Percentiles rank a stretch among this genome's conserved stretches.
Conservation (phyloP, 2,888 invertebrate genomes). For the Trisateles emortualis region DNA sequence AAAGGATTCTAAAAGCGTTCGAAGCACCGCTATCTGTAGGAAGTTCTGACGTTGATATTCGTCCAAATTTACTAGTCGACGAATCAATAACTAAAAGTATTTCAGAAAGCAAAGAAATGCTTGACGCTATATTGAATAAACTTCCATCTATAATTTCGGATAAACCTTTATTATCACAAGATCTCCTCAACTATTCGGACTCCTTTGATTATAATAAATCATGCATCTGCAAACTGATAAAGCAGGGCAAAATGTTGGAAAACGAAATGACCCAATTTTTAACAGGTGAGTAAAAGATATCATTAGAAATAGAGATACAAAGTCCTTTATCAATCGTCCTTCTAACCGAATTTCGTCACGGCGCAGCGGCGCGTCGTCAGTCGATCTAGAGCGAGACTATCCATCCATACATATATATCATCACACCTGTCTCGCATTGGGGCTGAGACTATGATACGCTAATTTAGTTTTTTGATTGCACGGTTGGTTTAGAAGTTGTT, state of each 20-base stretch:
- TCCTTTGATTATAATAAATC: constrained; percentile 11
- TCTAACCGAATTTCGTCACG: too few species aligned
- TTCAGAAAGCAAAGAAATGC: constrained; percentile 44
- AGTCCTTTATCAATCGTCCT: too few species aligned
- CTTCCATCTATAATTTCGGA: constrained; percentile 27
- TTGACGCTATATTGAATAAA: constrained; percentile 47
- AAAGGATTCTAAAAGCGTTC: constrained; percentile 48
- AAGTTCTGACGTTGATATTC: constrained; percentile 42
- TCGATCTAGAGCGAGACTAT: too few species aligned
- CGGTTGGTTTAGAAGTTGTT: too few species aligned
- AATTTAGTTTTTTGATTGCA: too few species aligned
- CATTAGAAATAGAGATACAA: too few species aligned
- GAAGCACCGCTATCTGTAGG: constrained; percentile 37
- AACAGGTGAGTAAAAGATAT: not conserved
- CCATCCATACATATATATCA: too few species aligned
- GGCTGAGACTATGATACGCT: too few species aligned
- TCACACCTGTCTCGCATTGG: too few species aligned
- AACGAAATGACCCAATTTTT: not conserved
- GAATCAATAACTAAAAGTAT: constrained; percentile 28
- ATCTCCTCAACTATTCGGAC: constrained; percentile 15
- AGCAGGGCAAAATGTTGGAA: constrained; percentile 24
- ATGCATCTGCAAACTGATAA: constrained; percentile 49
- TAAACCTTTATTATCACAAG: constrained; percentile 18
- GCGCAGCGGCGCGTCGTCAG: too few species aligned
- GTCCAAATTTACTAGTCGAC: constrained; percentile 33